Base-by-base conservation (phyloP, 2,888 invertebrate species). In the Habroteleia sp. region DNA sequence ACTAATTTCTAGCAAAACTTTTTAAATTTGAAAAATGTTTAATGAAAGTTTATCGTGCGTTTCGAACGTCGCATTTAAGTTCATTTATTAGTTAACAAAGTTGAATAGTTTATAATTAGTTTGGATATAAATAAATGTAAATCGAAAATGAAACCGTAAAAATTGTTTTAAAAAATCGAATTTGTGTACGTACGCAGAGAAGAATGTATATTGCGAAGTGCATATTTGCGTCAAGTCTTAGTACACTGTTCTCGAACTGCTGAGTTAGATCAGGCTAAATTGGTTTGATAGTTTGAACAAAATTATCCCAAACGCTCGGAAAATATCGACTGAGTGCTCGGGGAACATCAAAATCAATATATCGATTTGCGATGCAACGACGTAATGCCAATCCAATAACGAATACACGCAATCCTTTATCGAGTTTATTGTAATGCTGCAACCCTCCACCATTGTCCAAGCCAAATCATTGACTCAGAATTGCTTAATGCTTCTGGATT, bases 401-500 rank as follows among this genome's bases (percentile, higher is more conserved):
- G 33, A 37, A 41, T 42, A 50, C 41, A 39, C 56, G 39, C 48
- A 50, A 58, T 60, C 35, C 50, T 58, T 68, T 68, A 58, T 50
- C 35, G 20, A 44, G 60, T 69, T 69, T 50, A 60, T 69, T 46
- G 72, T 65, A 77, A 78, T 78, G 79, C 69, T 46, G 60, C 42
- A 52, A 27, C 63, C 77, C 79, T 65, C 72, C 81, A 79, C 79
- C 78, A 74, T 48, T 81, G 82, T 73, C 60, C 69, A 78, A 72
- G 77, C 79, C 75, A 77, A 82, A 81, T 78, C 79, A 79, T 80
- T 79, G 78, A 58, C 78, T 79, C 77, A 63, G 73, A 79, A 78
- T 85, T 85, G 76, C 82, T 60, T 76, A 85, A 85, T 25, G 37
- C 16, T 20, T 27, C n/a, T 42, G 10, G 8, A 73, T 65, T 52